Evolutionary conservation across 2,113 vertebrate genomes (phyloP).

Genomic region (Malurus melanocephalus): DNA sequence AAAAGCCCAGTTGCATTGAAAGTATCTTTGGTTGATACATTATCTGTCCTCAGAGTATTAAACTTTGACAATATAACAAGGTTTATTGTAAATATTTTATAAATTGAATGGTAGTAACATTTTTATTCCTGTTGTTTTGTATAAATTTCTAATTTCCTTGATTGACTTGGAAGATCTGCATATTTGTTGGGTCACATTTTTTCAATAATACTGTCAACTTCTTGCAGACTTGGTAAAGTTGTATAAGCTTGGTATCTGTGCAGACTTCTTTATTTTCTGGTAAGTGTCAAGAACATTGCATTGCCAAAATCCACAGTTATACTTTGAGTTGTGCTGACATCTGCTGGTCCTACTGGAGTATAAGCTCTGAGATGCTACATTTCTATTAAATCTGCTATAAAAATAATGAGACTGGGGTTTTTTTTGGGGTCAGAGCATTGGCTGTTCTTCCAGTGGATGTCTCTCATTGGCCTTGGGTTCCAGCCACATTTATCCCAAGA

Average conservation of each 20-base stretch:
- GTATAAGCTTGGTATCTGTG: background rate
- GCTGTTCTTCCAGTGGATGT: background rate
- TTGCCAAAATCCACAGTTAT: background rate
- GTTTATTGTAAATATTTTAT: background rate
- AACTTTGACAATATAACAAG: background rate
- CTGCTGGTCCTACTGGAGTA: constrained; percentile 43
- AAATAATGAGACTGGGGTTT: background rate
- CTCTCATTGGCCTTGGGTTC: background rate
- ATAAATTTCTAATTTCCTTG: background rate
- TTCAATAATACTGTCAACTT: background rate
- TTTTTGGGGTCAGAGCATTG: background rate
- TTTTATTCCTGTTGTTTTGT: background rate
- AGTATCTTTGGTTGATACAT: background rate
- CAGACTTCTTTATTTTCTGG: background rate
- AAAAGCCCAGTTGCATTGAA: background rate
- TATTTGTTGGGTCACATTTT: background rate
- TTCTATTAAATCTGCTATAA: background rate
- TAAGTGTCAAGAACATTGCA: background rate
- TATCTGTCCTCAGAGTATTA: background rate
- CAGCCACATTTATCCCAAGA: background rate
- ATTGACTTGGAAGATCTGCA: background rate
- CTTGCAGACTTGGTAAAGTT: background rate
- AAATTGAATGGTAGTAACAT: background rate
- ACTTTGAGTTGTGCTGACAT: constrained; percentile 59
- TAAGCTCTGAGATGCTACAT: background rate